These are phyloP conservation scores for Drosophila colorata DNA, from an alignment of 2,888 invertebrate species.

Conservation along the genomic window DNA sequence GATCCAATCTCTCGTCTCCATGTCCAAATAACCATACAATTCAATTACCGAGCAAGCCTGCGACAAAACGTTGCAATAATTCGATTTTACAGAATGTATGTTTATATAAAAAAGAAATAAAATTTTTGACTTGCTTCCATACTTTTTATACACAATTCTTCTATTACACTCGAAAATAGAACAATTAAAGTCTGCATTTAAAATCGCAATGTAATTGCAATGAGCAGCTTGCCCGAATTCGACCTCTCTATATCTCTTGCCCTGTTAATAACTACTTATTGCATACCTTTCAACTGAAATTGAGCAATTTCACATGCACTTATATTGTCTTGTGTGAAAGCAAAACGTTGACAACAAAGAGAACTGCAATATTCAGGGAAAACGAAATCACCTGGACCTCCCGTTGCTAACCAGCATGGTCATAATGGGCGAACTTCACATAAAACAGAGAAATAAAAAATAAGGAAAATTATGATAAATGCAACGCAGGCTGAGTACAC, in stretches of 20 bases:
- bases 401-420: conserved; percentile 26
- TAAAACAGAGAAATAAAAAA: conserved; percentile 24
- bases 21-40: conserved; percentile 94
- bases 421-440: conserved; percentile 45
- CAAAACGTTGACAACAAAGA: conserved; percentile 45
- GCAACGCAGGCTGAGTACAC: conserved; percentile 26
- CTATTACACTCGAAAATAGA: too few species aligned
- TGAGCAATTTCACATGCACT: conserved; percentile 60
- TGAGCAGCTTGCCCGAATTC: neutral
- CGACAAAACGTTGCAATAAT: neutral
- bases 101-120: too few species aligned
- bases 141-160: too few species aligned
- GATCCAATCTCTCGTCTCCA: conserved; percentile 95
- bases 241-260: conserved; percentile 20
- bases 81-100: neutral
- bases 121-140: too few species aligned
- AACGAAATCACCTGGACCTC: conserved; percentile 35
- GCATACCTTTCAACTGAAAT: conserved; percentile 41
- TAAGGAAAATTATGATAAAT: conserved; percentile 4
- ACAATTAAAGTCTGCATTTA: neutral
- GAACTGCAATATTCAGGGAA: conserved; percentile 41
- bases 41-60: conserved; percentile 95
- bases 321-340: conserved; percentile 35
- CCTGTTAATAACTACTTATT: conserved; percentile 24
- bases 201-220: neutral